Evolutionary conservation across 2,113 vertebrate species (phyloP), one percentile per base, ranked within the genome.

Genomic region (Eidolon helvum): DNA sequence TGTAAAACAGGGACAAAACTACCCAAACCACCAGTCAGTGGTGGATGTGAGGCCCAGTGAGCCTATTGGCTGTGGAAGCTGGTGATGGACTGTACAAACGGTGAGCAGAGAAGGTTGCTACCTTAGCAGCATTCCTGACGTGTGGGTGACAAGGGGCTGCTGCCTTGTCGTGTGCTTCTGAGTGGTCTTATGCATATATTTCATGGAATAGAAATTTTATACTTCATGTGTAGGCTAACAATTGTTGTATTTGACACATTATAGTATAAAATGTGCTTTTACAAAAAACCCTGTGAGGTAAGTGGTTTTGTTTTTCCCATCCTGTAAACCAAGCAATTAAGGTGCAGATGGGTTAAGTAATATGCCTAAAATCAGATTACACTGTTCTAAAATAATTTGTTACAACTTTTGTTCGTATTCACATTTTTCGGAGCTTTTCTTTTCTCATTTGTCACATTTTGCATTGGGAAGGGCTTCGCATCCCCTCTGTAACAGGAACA

Each of bases 71-170:
- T n/a, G 40, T 83, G 71, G 66, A 72, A 83, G 24, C 53, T 10
- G n/a, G 16, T 11, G 28, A 18, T 7, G 24, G 57, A 33, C 5
- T 3, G 0, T n/a, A 18, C 24, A 5, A 0, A 2, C 8, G 28
- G 4, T 28, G 26, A 40, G 9, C 5, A 2, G 0, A 21, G 19
- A 59, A 38, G 3, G 10, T 14, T 65, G 61, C 16, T 22, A 10
- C 1, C 1, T 40, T 3, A 28, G 57, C 45, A 8, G 7, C 50
- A 1, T 43, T 91, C 45, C 10, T 40, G 0, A 79, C 2, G 19
- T 19, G 33, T 82, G 14, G 40, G 24, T 9, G 5, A 19, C 4
- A 12, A 24, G 48, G 35, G 38, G 48, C 59, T n/a, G 18, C 35
- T 26, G 22, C 21, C 57, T 35, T 61, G 2, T 15, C 0, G 0